phyloP scores from a whole-genome alignment of 2,113 vertebrate species.

The Coryphaenoides rupestris region DNA sequence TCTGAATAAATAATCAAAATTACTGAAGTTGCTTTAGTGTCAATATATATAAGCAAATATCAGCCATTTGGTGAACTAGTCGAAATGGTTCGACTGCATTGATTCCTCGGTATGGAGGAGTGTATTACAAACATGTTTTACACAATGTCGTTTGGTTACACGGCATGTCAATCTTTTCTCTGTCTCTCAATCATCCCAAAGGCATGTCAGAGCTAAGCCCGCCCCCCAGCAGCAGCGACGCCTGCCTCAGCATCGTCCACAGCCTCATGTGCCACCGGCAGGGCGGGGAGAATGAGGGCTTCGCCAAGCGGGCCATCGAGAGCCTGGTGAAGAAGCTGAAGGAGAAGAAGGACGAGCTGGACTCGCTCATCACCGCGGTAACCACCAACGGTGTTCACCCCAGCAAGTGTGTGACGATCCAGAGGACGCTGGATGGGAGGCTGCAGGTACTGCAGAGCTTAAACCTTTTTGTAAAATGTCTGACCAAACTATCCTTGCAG shows the following conservation, averaged over 20 bases:
- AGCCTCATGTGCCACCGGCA: constrained; percentile 85
- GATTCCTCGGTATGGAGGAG: too few species aligned
- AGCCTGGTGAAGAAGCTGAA: constrained; percentile 79
- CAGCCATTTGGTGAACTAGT: too few species aligned
- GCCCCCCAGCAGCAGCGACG: constrained; percentile 66
- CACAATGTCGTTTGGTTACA: too few species aligned
- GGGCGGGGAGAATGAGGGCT: constrained; percentile 79
- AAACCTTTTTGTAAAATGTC: too few species aligned
- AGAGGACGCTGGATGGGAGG: constrained; percentile 81
- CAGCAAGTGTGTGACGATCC: constrained; percentile 84
- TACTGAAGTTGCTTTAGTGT: too few species aligned
- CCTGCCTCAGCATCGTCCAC: constrained; percentile 82
- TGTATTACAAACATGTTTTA: too few species aligned
- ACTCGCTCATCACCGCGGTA: constrained; percentile 80
- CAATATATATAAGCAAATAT: too few species aligned
- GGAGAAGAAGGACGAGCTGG: constrained; percentile 83
- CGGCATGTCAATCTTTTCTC: not conserved
- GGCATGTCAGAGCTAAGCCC: constrained; percentile 67
- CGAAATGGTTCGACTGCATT: too few species aligned
- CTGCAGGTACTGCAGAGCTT: constrained; percentile 79
- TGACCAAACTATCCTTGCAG: too few species aligned
- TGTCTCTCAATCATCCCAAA: constrained; percentile 17
- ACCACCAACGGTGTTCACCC: constrained; percentile 79
- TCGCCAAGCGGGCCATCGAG: constrained; percentile 81
- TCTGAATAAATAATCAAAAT: too few species aligned